phyloP scores from a whole-genome alignment of 2,797 vertebrate species.

The Silurus lanzhouensis region DNA sequence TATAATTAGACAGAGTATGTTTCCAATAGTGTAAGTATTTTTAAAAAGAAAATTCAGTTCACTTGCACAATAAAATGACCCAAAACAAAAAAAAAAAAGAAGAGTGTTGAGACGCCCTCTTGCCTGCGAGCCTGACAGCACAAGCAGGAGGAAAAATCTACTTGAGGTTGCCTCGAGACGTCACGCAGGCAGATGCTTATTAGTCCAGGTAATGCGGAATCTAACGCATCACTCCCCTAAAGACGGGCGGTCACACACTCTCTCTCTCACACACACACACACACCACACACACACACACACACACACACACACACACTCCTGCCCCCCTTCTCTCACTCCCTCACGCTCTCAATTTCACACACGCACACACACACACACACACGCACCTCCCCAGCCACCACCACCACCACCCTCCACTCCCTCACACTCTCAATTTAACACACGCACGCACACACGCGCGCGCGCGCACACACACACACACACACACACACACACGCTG shows the following conservation, averaged over 20 bases:
- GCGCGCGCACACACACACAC: slow-evolving; percentile 31
- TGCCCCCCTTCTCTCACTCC: slow-evolving; percentile 34
- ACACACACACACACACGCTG: slow-evolving; percentile 31
- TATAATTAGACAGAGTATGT: neutral
- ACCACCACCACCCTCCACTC: slow-evolving; percentile 21
- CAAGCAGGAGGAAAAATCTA: slow-evolving; percentile 30
- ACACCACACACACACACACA: slow-evolving; percentile 40
- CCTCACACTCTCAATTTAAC: slow-evolving; percentile 39
- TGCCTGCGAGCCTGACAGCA: slow-evolving; percentile 34
- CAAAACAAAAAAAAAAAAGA: slow-evolving; percentile 28
- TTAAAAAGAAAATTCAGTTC: neutral
- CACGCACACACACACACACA: slow-evolving; percentile 32
- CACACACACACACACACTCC: slow-evolving; percentile 28
- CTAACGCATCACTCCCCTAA: slow-evolving; percentile 58
- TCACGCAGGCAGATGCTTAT: slow-evolving; percentile 59
- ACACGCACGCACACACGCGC: slow-evolving; percentile 35
- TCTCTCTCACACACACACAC: slow-evolving; percentile 36
- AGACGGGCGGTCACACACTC: slow-evolving; percentile 63
- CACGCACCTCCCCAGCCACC: slow-evolving; percentile 22
- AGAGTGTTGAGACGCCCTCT: slow-evolving; percentile 25
- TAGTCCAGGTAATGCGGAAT: slow-evolving; percentile 69
- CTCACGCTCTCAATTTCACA: slow-evolving; percentile 43
- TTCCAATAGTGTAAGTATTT: neutral
- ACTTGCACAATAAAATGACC: slow-evolving; percentile 29
- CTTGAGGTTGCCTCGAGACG: slow-evolving; percentile 50